A percentile compares a stretch with the other conserved stretches of the same genome.
Conservation (phyloP, 1,140 invertebrate species). For the Metaphire vulgaris region DNA sequence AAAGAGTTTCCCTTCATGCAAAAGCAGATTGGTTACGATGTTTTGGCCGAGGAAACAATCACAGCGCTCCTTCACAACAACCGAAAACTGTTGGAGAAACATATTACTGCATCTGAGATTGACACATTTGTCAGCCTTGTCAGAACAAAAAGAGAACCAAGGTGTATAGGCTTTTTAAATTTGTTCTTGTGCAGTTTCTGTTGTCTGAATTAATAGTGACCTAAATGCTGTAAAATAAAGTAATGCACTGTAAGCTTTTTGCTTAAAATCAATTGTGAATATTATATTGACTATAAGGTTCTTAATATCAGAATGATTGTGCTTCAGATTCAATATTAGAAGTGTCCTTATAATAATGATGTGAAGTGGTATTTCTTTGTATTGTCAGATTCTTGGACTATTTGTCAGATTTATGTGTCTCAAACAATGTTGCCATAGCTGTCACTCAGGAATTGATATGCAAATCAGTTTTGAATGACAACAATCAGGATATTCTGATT, state of each 20-base stretch:
- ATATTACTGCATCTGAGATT: slow-evolving; percentile 95
- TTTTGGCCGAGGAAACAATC: slow-evolving; percentile 96
- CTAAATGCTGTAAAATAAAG: too few relatives aligned
- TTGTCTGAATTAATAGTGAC: too few relatives aligned
- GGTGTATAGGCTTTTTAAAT: too few relatives aligned
- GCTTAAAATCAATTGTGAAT: too few relatives aligned
- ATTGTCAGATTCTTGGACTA: slow-evolving; percentile 85
- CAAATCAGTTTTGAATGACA: slow-evolving; percentile 70
- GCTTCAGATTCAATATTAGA: too few relatives aligned
- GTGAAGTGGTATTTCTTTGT: too few relatives aligned
- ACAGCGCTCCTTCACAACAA: slow-evolving; percentile 97
- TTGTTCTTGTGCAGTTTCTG: too few relatives aligned
- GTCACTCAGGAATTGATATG: slow-evolving; percentile 98
- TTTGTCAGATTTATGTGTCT: slow-evolving; percentile 96
- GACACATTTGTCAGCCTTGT: slow-evolving; percentile 97
- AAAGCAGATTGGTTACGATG: slow-evolving; percentile 98
- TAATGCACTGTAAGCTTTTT: too few relatives aligned
- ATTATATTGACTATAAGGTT: too few relatives aligned
- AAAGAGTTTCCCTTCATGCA: slow-evolving; percentile 99
- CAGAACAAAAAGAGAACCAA: slow-evolving; percentile 67
- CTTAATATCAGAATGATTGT: too few relatives aligned
- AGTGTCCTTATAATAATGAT: too few relatives aligned
- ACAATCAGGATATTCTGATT: slow-evolving; percentile 51
- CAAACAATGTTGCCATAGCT: slow-evolving; percentile 95
- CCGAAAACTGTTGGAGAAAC: slow-evolving; percentile 91